Conservation (phyloP, 2,888 invertebrate genomes). For the Crepidodera aurea region DNA sequence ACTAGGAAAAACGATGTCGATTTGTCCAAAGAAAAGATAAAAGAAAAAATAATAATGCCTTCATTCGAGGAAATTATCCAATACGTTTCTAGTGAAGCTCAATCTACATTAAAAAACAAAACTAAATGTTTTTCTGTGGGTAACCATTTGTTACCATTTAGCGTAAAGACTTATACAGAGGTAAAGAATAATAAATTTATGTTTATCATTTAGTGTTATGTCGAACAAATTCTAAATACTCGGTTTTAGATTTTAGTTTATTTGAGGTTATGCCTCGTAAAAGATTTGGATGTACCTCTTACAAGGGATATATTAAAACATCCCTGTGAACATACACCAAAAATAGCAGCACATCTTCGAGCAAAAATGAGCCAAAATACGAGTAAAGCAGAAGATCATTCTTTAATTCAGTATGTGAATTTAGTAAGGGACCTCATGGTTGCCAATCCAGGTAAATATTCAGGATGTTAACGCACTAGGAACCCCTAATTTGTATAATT, state of each 20-base stretch:
- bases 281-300: slow-evolving; percentile 67
- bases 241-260: slow-evolving; percentile 76
- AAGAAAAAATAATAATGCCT: slow-evolving; percentile 67
- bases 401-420: slow-evolving; percentile 72
- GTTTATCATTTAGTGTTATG: no score
- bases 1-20: slow-evolving; percentile 67
- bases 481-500: slow-evolving; percentile 19
- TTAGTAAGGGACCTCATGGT: slow-evolving; percentile 73
- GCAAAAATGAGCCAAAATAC: slow-evolving; percentile 56
- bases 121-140: slow-evolving; percentile 70
- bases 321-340: slow-evolving; percentile 71
- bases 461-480: background rate
- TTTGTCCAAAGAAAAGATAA: slow-evolving; percentile 48
- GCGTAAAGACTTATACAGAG: slow-evolving; percentile 76
- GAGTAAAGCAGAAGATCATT: slow-evolving; percentile 63
- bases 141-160: slow-evolving; percentile 76
- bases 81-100: slow-evolving; percentile 74
- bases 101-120: slow-evolving; percentile 68
- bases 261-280: slow-evolving; percentile 79
- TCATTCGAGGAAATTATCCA: slow-evolving; percentile 76
- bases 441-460: slow-evolving; percentile 70
- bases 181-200: slow-evolving; percentile 63
- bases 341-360: slow-evolving; percentile 63
- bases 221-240: no score
- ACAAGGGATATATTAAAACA: slow-evolving; percentile 66